Base-by-base conservation (phyloP, 2,888 invertebrate species). In the Spisula solida region DNA sequence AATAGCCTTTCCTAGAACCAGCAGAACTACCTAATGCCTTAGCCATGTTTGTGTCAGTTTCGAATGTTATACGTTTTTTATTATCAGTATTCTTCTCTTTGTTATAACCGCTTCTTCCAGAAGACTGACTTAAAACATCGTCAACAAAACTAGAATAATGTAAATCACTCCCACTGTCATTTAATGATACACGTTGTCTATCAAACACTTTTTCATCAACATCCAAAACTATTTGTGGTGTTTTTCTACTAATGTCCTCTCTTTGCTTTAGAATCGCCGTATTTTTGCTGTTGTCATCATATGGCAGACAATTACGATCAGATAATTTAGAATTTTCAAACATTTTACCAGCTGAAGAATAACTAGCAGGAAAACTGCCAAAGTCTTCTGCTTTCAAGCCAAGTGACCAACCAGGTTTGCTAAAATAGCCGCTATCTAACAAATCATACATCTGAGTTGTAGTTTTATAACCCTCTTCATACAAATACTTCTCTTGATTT, bases 401-500 rank as follows among this genome's bases (percentile, higher is more conserved):
- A 34, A 84, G 79, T 55, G 90, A 90, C 86, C 86, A 88, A 2
- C 87, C 87, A 14, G 85, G 70, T 34, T 55, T 66, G 34, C 80
- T 78, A 31, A 88, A 83, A 41, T 78, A 91, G 18, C 85, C 87
- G 25, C 86, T 86, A 34, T 90, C 89, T 55, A 92, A 66, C 47
- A 90, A 34, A 41, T 81, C 81, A 80, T 89, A 88, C 83, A 92
- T 85, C 51, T 90, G 82, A 34, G 81, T 51, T 16, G 89, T 87
- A 20, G 88, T 80, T 47, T 87, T 88, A 78, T 81, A 91, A 8
- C 90, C 88, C 47, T 90, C 89, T 12, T 83, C 70, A 83, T 87
- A 89, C 75, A 91, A 83, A 82, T 85, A 91, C 85, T 87, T 88
- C 78, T 89, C 90, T 48, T 84, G 83, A 1, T 56, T 29, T 56